These are phyloP conservation scores for Cryptomyrus ogoouensis DNA, from an alignment of 2,113 vertebrate species.

Conservation along the genomic window DNA sequence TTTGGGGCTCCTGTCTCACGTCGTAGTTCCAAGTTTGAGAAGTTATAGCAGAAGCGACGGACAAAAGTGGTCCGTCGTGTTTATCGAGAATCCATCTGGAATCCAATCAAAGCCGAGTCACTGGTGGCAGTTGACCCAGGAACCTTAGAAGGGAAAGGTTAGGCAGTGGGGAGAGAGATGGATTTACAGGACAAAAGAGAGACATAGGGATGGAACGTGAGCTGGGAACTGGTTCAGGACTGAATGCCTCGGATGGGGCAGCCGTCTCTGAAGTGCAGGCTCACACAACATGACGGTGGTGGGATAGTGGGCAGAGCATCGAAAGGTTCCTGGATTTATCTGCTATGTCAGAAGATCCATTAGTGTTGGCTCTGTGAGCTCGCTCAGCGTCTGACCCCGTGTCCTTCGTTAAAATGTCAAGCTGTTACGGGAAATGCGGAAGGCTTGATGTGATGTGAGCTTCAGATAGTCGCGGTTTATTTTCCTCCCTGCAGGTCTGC, in stretches of 20 bases:
- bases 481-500: background rate
- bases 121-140: background rate
- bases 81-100: background rate
- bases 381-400: background rate
- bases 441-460: background rate
- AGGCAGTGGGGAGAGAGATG: background rate
- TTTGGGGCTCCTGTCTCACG: background rate
- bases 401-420: constrained; percentile 17
- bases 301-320: background rate
- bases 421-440: background rate
- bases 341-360: constrained; percentile 6
- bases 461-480: background rate
- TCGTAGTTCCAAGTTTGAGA: background rate
- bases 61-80: background rate
- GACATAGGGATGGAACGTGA: background rate
- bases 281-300: background rate
- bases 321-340: constrained; percentile 3
- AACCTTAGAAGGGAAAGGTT: background rate
- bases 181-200: background rate
- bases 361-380: background rate
- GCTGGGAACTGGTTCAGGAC: background rate
- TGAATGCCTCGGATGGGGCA: background rate
- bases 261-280: background rate
- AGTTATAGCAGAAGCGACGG: background rate
- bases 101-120: background rate